Evolutionary conservation across 2,113 vertebrate genomes (phyloP).

Genomic region (Collichthys lucidus): DNA sequence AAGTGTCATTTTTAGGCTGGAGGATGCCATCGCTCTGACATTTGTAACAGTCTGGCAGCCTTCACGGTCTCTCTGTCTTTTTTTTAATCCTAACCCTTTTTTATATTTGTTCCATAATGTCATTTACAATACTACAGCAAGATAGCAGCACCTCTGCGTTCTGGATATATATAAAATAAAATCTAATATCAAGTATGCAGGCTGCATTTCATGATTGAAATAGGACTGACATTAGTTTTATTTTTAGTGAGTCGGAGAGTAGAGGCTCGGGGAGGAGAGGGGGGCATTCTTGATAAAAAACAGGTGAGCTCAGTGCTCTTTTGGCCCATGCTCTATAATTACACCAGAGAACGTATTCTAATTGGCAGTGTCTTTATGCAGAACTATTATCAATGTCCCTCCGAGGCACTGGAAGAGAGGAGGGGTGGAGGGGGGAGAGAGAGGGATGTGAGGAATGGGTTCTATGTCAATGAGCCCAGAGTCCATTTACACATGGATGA

Average conservation of each 20-base stretch:
- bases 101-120: conserved; percentile 19
- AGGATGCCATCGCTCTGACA: conserved; percentile 21
- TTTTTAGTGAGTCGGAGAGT: conserved; percentile 19
- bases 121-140: conserved; percentile 23
- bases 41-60: conserved; percentile 27
- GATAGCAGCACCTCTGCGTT: conserved; percentile 21
- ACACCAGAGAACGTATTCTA: conserved; percentile 79
- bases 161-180: conserved; percentile 4
- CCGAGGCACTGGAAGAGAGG: conserved; percentile 69
- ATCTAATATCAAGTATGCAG: conserved; percentile 24
- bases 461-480: conserved; percentile 75
- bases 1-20: conserved; percentile 31
- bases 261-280: not conserved
- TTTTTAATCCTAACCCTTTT: not conserved
- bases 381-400: conserved; percentile 82
- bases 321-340: conserved; percentile 76
- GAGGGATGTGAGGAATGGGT: conserved; percentile 59
- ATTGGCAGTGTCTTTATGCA: conserved; percentile 83
- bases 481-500: conserved; percentile 81
- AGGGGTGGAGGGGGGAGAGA: conserved; percentile 37
- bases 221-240: conserved; percentile 21
- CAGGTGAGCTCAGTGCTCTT: conserved; percentile 66
- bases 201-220: conserved; percentile 29
- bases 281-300: conserved; percentile 61
- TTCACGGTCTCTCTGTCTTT: not conserved